Evolutionary conservation across 2,888 invertebrate genomes (phyloP).

Genomic region (Euplagia quadripunctaria): DNA sequence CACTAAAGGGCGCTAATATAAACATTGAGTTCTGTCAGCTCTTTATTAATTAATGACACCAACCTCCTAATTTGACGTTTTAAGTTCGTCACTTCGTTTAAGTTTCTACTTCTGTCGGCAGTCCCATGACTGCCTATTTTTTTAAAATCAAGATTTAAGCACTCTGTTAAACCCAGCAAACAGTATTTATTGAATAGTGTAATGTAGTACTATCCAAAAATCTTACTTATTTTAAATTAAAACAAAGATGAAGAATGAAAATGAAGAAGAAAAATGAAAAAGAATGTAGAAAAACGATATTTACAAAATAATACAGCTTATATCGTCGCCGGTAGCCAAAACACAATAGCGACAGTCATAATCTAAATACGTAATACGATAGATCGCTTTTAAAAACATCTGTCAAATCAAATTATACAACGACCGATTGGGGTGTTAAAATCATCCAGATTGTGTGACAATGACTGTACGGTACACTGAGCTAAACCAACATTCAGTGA

Average conservation of each 20-base stretch:
- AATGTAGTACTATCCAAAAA: no score
- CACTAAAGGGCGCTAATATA: no score
- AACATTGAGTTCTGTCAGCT: no score
- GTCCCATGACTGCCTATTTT: no score
- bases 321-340: conserved; percentile 18
- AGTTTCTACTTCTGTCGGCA: no score
- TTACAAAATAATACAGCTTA: background rate
- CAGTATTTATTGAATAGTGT: no score
- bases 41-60: no score
- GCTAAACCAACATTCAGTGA: conserved; percentile 75
- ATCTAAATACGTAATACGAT: conserved; percentile 20
- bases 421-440: conserved; percentile 69
- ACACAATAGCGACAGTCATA: conserved; percentile 29
- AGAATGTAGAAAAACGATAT: background rate
- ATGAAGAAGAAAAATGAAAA: no score
- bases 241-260: background rate
- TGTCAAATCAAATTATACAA: conserved; percentile 72
- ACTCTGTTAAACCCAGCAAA: background rate
- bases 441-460: conserved; percentile 74
- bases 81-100: no score
- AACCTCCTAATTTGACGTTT: no score
- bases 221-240: no score
- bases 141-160: no score
- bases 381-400: conserved; percentile 62
- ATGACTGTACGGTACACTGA: conserved; percentile 74